Evolutionary conservation across 2,888 invertebrate genomes (phyloP).

Genomic region (Sphinx pinastri): DNA sequence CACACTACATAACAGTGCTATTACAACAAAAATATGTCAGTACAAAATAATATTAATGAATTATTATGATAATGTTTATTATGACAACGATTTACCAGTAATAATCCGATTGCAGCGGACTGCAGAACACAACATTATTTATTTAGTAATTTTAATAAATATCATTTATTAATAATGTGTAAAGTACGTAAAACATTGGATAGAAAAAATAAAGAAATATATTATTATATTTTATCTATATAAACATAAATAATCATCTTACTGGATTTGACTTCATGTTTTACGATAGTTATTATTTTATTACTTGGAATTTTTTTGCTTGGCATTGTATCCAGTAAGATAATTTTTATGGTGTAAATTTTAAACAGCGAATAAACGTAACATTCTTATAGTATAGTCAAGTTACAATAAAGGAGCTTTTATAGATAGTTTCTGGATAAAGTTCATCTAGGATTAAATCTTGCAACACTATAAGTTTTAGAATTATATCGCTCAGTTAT

Average conservation of each 20-base stretch:
- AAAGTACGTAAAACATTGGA: constrained; percentile 23
- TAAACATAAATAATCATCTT: neutral
- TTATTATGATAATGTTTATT: constrained; percentile 52
- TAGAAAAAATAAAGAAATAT: neutral
- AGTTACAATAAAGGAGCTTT: too few relatives aligned
- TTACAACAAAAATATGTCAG: constrained; percentile 43
- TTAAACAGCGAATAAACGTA: too few relatives aligned
- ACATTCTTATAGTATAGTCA: too few relatives aligned
- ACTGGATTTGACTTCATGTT: neutral
- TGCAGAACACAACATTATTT: constrained; percentile 83
- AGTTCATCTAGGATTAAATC: too few relatives aligned
- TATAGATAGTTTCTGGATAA: too few relatives aligned
- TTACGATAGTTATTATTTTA: too few relatives aligned
- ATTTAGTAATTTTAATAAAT: constrained; percentile 48
- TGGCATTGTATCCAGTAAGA: neutral
- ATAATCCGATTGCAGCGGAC: constrained; percentile 90
- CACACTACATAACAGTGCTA: constrained; percentile 18
- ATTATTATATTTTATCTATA: neutral
- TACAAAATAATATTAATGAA: constrained; percentile 48
- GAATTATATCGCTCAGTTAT: too few relatives aligned
- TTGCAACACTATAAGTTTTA: too few relatives aligned
- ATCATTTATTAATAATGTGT: constrained; percentile 35
- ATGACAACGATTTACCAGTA: constrained; percentile 85
- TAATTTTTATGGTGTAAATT: neutral
- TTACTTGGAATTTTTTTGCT: too few relatives aligned